Evolutionary conservation across 2,113 vertebrate genomes (phyloP).

Genomic region (Phalacrocorax brasilianus): DNA sequence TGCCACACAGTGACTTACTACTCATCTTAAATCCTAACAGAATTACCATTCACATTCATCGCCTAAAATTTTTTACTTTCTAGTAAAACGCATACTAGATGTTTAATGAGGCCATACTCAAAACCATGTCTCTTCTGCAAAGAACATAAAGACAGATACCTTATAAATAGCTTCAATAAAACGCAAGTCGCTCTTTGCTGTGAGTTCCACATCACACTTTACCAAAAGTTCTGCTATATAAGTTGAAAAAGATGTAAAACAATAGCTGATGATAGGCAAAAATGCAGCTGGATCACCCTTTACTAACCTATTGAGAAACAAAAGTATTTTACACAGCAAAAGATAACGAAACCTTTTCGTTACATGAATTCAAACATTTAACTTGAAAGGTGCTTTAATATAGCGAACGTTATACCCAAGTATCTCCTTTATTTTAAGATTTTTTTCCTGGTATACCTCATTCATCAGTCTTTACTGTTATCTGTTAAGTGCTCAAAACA

Average conservation of each 20-base stretch:
- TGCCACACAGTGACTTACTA: background rate
- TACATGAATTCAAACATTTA: background rate
- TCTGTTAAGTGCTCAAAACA: background rate
- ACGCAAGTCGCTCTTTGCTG: constrained; percentile 88
- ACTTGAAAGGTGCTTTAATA: background rate
- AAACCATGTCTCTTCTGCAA: background rate
- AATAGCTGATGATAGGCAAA: constrained; percentile 89
- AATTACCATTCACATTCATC: background rate
- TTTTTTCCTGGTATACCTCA: background rate
- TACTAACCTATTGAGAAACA: constrained; percentile 76
- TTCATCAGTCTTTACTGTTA: background rate
- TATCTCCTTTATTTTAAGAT: background rate
- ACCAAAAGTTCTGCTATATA: constrained; percentile 84
- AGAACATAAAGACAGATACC: constrained; percentile 69
- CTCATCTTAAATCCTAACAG: background rate
- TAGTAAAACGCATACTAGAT: background rate
- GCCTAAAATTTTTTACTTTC: background rate
- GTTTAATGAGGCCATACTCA: background rate
- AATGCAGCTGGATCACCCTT: constrained; percentile 87
- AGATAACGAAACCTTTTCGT: background rate
- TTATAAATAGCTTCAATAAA: constrained; percentile 92
- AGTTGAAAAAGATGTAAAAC: constrained; percentile 87
- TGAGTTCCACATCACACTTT: constrained; percentile 79
- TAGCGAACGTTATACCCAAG: rapidly evolving
- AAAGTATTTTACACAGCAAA: background rate